Evolutionary conservation across 1,140 invertebrate species (phyloP).

Genomic region (Amyelois transitella): DNA sequence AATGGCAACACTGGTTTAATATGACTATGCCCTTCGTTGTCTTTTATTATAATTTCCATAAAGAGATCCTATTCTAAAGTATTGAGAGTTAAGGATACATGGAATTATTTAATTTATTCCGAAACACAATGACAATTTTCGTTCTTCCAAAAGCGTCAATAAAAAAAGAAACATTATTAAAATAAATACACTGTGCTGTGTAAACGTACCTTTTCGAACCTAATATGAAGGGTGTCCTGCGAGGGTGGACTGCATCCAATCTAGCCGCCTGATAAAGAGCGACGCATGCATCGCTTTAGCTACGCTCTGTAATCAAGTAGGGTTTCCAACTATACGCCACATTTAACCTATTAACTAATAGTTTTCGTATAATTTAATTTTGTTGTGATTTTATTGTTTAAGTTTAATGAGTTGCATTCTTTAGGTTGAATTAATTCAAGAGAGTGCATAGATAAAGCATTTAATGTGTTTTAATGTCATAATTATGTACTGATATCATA

Average conservation of each 20-base stretch:
- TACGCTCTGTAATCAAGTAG: constrained; percentile 53
- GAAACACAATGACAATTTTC: not conserved
- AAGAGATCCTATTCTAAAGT: too few relatives aligned
- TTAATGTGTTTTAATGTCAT: not conserved
- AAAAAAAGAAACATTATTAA: constrained; percentile 25
- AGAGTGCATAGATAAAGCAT: not conserved
- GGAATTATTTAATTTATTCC: not conserved
- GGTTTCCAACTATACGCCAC: constrained; percentile 29
- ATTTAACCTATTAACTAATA: constrained; percentile 47
- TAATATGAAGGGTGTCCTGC: constrained; percentile 21
- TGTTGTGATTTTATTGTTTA: not conserved
- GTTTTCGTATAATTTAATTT: constrained; percentile 28
- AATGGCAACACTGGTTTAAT: too few relatives aligned
- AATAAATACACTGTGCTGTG: constrained; percentile 11
- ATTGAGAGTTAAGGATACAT: too few relatives aligned
- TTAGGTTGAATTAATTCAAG: not conserved
- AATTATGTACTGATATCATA: not conserved
- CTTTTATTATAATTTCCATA: too few relatives aligned
- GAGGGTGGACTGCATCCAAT: constrained; percentile 42
- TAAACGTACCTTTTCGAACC: constrained; percentile 10
- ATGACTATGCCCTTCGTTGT: too few relatives aligned
- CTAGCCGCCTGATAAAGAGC: constrained; percentile 49
- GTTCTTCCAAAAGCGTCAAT: constrained; percentile 9
- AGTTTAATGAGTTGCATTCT: not conserved
- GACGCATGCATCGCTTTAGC: constrained; percentile 54